These are phyloP conservation scores for Zaprionus ghesquierei DNA, from an alignment of 1,140 invertebrate species.

Conservation along the genomic window DNA sequence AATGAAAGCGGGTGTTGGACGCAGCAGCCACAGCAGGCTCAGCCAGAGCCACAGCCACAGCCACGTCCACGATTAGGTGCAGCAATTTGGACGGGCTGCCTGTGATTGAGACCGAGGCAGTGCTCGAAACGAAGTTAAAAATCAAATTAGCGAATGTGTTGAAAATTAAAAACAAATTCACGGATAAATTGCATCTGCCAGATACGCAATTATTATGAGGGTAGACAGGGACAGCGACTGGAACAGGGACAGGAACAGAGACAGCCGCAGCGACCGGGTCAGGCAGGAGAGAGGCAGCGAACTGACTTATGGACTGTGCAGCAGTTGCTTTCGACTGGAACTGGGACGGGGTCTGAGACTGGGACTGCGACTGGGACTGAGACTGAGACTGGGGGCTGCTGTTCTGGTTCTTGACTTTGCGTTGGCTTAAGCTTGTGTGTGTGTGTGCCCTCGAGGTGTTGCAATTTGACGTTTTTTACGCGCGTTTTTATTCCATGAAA, in stretches of 20 bases:
- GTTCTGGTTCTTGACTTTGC: slow-evolving; percentile 39
- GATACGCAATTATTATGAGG: slow-evolving; percentile 82
- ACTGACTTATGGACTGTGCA: slow-evolving; percentile 68
- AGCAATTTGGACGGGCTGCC: slow-evolving; percentile 74
- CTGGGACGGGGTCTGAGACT: slow-evolving; percentile 4
- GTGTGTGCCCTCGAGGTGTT: slow-evolving; percentile 77
- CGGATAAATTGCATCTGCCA: slow-evolving; percentile 83
- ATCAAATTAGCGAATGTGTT: slow-evolving; percentile 83
- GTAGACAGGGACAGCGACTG: slow-evolving; percentile 8
- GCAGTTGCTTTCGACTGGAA: slow-evolving; percentile 6
- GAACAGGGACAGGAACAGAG: neutral
- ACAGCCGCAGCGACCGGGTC: neutral
- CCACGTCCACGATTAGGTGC: slow-evolving; percentile 73
- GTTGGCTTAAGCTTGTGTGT: slow-evolving; percentile 5
- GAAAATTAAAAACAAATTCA: slow-evolving; percentile 83
- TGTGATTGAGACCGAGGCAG: slow-evolving; percentile 79
- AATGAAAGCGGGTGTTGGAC: slow-evolving; percentile 75
- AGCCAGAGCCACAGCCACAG: slow-evolving; percentile 10
- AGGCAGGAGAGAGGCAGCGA: neutral
- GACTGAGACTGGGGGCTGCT: slow-evolving; percentile 19
- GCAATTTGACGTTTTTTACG: slow-evolving; percentile 82
- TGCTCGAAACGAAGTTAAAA: slow-evolving; percentile 82
- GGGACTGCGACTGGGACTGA: neutral
- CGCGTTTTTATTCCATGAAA: slow-evolving; percentile 78
- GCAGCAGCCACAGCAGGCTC: slow-evolving; percentile 3